Base-by-base conservation (phyloP, 1,140 invertebrate species). In the Neodiprion fabricii region DNA sequence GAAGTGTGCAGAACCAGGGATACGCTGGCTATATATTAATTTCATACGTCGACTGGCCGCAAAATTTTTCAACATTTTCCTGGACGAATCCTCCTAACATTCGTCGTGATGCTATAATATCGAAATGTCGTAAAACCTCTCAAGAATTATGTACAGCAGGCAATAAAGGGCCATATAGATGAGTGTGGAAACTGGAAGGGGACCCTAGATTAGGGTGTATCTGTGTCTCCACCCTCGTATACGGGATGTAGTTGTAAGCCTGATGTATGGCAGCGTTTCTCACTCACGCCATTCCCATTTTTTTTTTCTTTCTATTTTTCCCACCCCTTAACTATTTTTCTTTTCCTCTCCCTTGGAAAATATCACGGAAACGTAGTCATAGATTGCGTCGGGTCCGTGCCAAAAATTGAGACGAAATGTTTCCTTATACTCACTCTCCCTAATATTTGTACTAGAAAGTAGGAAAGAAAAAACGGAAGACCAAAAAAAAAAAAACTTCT, bases 231-330 rank as follows among this genome's bases (percentile, higher is more conserved):
- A 40, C 28, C 28, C 28, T 40, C 28, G 53, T 61, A 17, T 61
- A 61, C n/a, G 53, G n/a, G 53, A 61, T 61, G 53, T 61, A 17
- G 53, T 17, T 61, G 21, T 69, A 69, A 69, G 67, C 40, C 67
- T 69, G 67, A 69, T 69, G 67, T 69, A 69, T 69, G 21, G 23
- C 23, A 69, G 17, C 67, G 67, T 69, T 47, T 47, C 67, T 69
- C 67, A 23, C 67, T 69, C 67, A 69, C 67, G 67, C 67, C 67
- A 23, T 69, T 47, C 67, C 11, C 67, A 7, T 65, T 65, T 65
- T 7, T 65, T 53, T 48, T 28, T 73, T 12, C 53, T 17, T 67
- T 40, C 7, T 74, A 53, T 23, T 17, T 72, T 14, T 65, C 50
- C 50, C 11, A 48, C 9, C 23, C 21, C 66, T 73, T 23, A 12